Base-by-base conservation (phyloP, 1,140 invertebrate genomes). In the Aricia agestis region DNA sequence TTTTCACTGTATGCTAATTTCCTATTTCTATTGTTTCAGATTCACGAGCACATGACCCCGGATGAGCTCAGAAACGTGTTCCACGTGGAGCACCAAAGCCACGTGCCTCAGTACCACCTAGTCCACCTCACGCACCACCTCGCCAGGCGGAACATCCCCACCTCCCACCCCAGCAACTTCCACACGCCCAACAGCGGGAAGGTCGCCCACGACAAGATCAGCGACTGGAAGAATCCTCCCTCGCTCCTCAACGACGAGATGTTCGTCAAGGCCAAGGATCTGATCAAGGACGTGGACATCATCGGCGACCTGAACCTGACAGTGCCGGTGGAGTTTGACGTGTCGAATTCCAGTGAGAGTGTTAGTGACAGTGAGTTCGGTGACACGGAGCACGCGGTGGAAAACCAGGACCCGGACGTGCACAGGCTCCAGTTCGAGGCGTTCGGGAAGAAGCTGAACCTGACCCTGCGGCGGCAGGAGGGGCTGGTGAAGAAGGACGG, bases 31-130 rank as follows among this genome's bases (percentile, higher is more conserved):
- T 87, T 89, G 85, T 94, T 94, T 58, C 93, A 96, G 95, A 93
- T 97, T 86, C 96, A 97, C 93, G 95, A 95, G 91, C 94, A 96
- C 82, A 97, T 97, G 96, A 95, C 95, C 74, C 86, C 93, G 82
- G 95, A 96, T 74, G 96, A 97, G 92, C 92, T 97, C 83, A 92
- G 94, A 82, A 94, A 93, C 79, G 94, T 97, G 72, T 97, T 97
- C 92, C 96, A 97, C 88, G 95, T 96, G 68, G 95, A 95, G 72
- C 92, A 93, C 83, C 94, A 95, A 83, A 93, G 95, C 79, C 92
- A 94, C 86, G 95, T 94, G 67, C 93, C 93, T 52, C 81, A 93
- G 58, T 94, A 93, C 78, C 92, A 93, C 77, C 78, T 93, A 68
- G 90, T 93, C 5, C 89, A 93, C 66, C 83, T 94, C 67, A 89